Evolutionary conservation across 2,797 vertebrate genomes (phyloP), one percentile per base, ranked within the genome.

Genomic region (Gymnocypris eckloni): DNA sequence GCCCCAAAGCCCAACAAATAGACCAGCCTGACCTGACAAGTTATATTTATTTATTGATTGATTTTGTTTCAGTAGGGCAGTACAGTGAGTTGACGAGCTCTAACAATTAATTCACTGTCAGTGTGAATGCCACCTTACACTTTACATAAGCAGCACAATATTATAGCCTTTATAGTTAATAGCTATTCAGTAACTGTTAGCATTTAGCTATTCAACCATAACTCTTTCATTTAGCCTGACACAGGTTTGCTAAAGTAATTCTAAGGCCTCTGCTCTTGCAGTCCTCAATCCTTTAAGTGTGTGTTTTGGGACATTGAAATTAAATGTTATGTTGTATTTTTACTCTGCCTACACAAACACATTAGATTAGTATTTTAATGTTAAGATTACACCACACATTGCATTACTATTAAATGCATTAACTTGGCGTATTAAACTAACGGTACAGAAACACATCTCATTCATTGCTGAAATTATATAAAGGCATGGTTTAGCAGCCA

Each of bases 201-300:
- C 37, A 33, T 28, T 54, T 71, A 11, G n/a, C 16, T 59, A 11
- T 50, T 69, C 7, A 39, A 52, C 25, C 20, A 25, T 25, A 54
- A 25, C 20, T 18, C 7, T 33, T 67, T 16, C 2, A 56, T 28
- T 76, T 78, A 67, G 9, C 48, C 54, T 41, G 33, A 6, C 20
- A 33, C 64, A 28, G 56, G 75, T 79, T 45, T 3, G 6, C 50
- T 72, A 20, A 82, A 82, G 8, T 22, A 43, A 33, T 87, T 84
- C 80, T 11, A 75, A 52, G 81, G 86, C 73, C 84, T 88, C 81
- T 90, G 86, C 75, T 88, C 84, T 87, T 73, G 66, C 87, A 83
- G 13, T 84, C 83, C 86, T 85, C 15, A 72, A 69, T 85, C 76
- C 72, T 82, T 39, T 85, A 82, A 79, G 70, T 86, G 66, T 79